Base-by-base conservation (phyloP, 2,888 invertebrate genomes). In the Andrena minutula region DNA sequence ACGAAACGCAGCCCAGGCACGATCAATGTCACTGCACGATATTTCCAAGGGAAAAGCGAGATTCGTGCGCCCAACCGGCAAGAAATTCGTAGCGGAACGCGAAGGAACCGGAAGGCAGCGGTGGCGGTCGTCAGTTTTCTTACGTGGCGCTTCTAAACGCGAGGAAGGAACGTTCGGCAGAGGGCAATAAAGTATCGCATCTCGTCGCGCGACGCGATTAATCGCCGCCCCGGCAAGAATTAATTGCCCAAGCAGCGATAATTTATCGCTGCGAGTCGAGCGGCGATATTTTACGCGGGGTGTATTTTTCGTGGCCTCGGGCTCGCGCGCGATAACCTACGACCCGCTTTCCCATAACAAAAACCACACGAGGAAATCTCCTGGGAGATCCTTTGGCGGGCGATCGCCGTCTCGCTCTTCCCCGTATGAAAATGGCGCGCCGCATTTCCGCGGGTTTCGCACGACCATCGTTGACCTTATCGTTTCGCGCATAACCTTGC, bases 161-260 rank as follows among this genome's bases (percentile, higher is more conserved):
- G 71, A 72, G 60, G 61, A 41, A 51, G 41, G 60, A 66, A 56
- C 56, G 71, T 85, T 85, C 68, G 82, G 79, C 85, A 79, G 26
- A 75, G 69, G 30, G 76, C 78, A 83, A 83, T 82, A 84, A 77
- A 87, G 87, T 79, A 83, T 83, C 76, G 82, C 82, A 77, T 87
- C 82, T 84, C 83, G 80, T 80, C 80, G 83, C 69, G 80, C 74
- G 84, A 79, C 77, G 80, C 87, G 87, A 87, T 87, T 87, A 87
- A 87, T 87, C 83, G 85, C 64, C 66, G 64, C 75, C 51, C 53
- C 65, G 75, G 80, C 76, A 85, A 82, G 79, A 87, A 87, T 87
- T 87, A 87, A 87, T 87, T 77, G 87, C 82, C 70, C 72, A 49
- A 76, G 63, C 51, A 12, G 79, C 56, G 73, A 85, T 87, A 85